These are phyloP conservation scores for Cacajao melanocephalus DNA, from an alignment of 2,797 vertebrate species.

Conservation along the genomic window DNA sequence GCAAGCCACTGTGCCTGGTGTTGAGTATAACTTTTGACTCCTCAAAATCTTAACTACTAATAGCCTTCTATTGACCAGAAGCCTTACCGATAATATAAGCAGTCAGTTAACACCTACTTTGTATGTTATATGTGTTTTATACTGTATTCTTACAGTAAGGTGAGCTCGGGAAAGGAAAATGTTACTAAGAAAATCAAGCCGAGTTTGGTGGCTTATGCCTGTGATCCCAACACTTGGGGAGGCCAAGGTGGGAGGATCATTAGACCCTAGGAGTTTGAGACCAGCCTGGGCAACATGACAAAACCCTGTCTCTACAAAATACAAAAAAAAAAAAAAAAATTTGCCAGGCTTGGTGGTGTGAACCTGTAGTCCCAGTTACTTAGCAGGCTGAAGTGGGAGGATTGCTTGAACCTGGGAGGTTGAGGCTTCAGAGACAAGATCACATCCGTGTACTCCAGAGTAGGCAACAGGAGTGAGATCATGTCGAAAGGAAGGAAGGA, in stretches of 20 bases:
- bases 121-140: neutral
- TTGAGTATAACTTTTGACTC: neutral
- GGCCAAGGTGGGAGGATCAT: too few relatives aligned
- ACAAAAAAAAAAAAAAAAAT: neutral
- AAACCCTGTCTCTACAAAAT: neutral
- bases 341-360: neutral
- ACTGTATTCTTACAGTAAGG: neutral
- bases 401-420: neutral
- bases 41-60: neutral
- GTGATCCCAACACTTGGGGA: neutral
- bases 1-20: neutral
- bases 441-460: neutral
- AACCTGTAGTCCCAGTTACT: neutral
- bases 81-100: neutral
- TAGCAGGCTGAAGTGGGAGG: neutral
- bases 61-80: neutral
- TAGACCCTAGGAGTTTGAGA: neutral
- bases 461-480: neutral
- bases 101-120: neutral
- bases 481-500: neutral
- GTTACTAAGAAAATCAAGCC: neutral
- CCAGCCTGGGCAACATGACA: neutral
- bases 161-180: neutral
- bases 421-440: neutral
- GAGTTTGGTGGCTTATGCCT: neutral